Evolutionary conservation across 2,888 invertebrate species (phyloP).

Genomic region (Watsonalla cultraria): DNA sequence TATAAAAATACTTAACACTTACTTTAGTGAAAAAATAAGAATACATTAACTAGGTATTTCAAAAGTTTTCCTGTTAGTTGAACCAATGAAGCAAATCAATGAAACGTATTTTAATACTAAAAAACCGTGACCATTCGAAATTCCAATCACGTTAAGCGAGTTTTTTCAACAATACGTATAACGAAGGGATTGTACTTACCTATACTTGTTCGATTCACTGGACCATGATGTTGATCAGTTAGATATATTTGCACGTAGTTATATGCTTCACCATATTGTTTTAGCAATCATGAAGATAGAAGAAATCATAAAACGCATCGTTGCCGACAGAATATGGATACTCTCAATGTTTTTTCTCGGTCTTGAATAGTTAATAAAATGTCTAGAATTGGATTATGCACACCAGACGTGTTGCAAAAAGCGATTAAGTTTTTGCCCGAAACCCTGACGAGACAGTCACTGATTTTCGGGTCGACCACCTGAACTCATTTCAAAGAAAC

Average conservation of each 20-base stretch:
- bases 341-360: conserved; percentile 3
- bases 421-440: conserved; percentile 38
- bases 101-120: conserved; percentile 7
- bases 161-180: not conserved
- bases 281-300: no score
- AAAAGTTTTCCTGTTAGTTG: not conserved
- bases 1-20: not conserved
- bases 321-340: not conserved
- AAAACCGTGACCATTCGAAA: conserved; percentile 3
- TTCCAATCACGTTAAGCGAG: not conserved
- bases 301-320: no score
- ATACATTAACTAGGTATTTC: not conserved
- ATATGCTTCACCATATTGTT: not conserved
- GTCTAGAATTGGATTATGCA: conserved; percentile 22
- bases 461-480: conserved; percentile 45
- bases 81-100: conserved; percentile 9
- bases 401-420: conserved; percentile 40
- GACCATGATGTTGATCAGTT: not conserved
- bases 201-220: not conserved
- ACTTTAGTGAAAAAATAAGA: not conserved
- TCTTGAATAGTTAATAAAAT: conserved; percentile 10
- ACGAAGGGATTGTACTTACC: not conserved
- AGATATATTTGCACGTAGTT: not conserved
- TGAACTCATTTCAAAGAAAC: conserved; percentile 36
- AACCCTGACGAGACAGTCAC: conserved; percentile 30